phyloP scores from a whole-genome alignment of 2,888 invertebrate genomes.

The Rotaria socialis region DNA sequence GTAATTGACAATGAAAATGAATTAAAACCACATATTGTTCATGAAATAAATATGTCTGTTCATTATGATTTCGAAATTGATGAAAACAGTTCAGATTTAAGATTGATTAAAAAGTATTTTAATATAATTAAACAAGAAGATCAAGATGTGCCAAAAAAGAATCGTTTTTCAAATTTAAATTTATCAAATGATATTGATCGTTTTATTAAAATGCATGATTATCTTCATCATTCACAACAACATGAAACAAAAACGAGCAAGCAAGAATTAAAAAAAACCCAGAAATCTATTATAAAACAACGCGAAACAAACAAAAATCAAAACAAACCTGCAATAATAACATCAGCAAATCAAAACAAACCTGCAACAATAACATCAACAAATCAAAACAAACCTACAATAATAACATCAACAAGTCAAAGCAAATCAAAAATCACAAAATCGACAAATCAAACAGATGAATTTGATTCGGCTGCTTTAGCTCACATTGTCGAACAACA shows the following conservation, averaged over 20 bases:
- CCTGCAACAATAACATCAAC: neutral
- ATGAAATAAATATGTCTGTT: constrained; percentile 34
- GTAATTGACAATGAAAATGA: neutral
- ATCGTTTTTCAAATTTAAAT: constrained; percentile 34
- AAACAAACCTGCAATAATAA: neutral
- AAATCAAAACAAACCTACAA: neutral
- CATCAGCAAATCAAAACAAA: neutral
- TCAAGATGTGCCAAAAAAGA: neutral
- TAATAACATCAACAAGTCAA: neutral
- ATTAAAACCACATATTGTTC: neutral
- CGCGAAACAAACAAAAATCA: neutral
- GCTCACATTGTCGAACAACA: neutral
- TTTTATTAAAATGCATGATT: constrained; percentile 25
- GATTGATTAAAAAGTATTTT: neutral
- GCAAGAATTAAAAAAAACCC: too few relatives aligned
- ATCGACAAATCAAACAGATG: neutral
- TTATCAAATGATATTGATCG: constrained; percentile 31
- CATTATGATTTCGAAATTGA: neutral
- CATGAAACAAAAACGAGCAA: neutral
- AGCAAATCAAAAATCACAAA: too few relatives aligned
- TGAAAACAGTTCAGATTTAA: neutral
- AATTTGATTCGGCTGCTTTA: neutral
- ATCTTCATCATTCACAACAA: constrained; percentile 22
- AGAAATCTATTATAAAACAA: neutral
- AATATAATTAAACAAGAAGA: neutral